A percentile compares a stretch with the other conserved stretches of the same genome.
Evolutionary conservation across 2,888 invertebrate species (phyloP).

Genomic region (Siphlonurus alternatus): DNA sequence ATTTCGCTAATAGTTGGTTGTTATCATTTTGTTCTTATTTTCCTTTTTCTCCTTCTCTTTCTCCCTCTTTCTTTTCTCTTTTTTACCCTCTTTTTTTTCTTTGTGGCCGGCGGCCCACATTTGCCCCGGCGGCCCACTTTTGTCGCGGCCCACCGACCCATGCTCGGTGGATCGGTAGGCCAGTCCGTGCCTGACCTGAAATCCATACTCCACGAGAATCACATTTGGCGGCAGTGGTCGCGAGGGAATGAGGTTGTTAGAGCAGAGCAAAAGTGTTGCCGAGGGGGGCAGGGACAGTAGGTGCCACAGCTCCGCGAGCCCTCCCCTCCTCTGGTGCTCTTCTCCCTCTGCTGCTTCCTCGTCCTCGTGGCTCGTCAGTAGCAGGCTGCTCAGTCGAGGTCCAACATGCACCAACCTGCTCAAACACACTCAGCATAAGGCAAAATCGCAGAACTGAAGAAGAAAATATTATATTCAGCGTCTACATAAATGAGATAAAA

Average conservation of each 20-base stretch:
- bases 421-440: constrained; percentile 2
- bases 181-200: too few species aligned
- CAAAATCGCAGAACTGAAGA: background rate
- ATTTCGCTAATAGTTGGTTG: too few species aligned
- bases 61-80: too few species aligned
- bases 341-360: constrained; percentile 25
- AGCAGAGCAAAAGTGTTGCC: constrained; percentile 28
- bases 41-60: too few species aligned
- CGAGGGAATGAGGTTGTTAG: constrained; percentile 21
- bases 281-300: constrained; percentile 27
- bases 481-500: background rate
- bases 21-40: too few species aligned
- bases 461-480: background rate
- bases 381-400: constrained; percentile 34
- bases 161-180: too few species aligned
- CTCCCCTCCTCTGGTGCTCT: background rate
- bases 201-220: constrained; percentile 38
- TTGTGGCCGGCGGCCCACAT: too few species aligned
- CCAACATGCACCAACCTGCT: constrained; percentile 36
- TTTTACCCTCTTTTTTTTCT: too few species aligned
- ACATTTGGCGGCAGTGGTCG: constrained; percentile 32
- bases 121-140: too few species aligned
- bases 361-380: constrained; percentile 29
- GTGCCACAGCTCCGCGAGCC: constrained; percentile 28
- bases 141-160: too few species aligned